A percentile compares a stretch with the other conserved stretches of the same genome.
Conservation (phyloP, 2,113 vertebrate genomes). For the Rattus rattus region DNA sequence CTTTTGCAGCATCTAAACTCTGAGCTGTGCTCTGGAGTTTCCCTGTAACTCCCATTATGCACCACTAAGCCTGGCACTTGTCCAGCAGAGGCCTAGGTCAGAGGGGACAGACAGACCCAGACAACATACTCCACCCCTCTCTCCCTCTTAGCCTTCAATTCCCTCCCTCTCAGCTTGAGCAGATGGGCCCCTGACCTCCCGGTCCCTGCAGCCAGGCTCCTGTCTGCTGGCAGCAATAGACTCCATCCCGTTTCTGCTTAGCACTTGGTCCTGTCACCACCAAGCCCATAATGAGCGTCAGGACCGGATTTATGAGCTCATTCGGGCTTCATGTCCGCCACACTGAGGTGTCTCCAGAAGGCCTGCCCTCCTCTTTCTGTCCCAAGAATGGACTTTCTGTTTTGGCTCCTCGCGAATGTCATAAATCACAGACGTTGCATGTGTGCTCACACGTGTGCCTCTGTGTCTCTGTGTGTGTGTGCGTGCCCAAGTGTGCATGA, state of each 20-base stretch:
- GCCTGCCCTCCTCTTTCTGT: constrained; percentile 67
- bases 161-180: background rate
- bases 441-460: background rate
- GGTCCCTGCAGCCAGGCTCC: constrained; percentile 35
- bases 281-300: constrained; percentile 76
- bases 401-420: constrained; percentile 70
- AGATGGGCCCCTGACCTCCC: constrained; percentile 27
- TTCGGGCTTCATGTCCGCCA: constrained; percentile 73
- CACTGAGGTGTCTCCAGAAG: constrained; percentile 82
- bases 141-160: accelerated
- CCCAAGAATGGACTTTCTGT: constrained; percentile 85
- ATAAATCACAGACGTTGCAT: constrained; percentile 66
- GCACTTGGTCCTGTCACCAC: constrained; percentile 76
- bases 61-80: background rate
- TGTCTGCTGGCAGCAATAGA: background rate
- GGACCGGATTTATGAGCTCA: constrained; percentile 81
- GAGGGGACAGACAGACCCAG: background rate
- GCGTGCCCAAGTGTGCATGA: accelerated
- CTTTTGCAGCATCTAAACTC: background rate
- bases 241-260: constrained; percentile 77
- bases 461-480: background rate
- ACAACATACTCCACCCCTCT: accelerated
- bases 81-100: background rate
- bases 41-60: background rate
- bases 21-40: background rate